Percentiles rank a stretch among this genome's conserved stretches.
These are phyloP conservation scores for Dermatophagoides farinae DNA, from an alignment of 1,140 invertebrate genomes.

Conservation along the genomic window DNA sequence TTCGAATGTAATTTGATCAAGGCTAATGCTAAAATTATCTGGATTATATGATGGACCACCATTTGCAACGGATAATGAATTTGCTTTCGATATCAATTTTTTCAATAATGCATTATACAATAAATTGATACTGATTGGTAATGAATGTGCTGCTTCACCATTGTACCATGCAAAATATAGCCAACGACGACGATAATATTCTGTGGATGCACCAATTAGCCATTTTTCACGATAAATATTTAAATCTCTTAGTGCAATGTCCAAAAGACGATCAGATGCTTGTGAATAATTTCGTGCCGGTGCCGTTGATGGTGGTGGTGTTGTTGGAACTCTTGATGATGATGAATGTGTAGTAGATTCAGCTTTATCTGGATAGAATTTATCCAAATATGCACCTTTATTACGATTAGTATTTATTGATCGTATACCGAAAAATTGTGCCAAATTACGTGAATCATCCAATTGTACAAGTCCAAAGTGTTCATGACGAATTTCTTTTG, in stretches of 20 bases:
- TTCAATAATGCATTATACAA: slow-evolving; percentile 12
- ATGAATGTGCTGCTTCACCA: slow-evolving; percentile 11
- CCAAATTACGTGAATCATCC: neutral
- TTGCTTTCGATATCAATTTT: slow-evolving; percentile 1
- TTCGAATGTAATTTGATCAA: slow-evolving; percentile 3
- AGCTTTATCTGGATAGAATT: too few species aligned
- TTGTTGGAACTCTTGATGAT: neutral
- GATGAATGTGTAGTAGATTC: neutral
- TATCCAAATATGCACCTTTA: neutral
- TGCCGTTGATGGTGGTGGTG: neutral
- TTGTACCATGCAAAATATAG: slow-evolving; percentile 14
- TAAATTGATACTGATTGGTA: slow-evolving; percentile 9
- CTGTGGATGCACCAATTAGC: slow-evolving; percentile 10
- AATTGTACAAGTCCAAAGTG: neutral
- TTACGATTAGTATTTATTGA: neutral
- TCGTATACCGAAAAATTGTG: neutral
- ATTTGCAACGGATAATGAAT: neutral
- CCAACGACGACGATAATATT: slow-evolving; percentile 8
- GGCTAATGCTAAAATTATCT: slow-evolving; percentile 8
- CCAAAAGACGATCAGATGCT: slow-evolving; percentile 2
- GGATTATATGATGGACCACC: neutral
- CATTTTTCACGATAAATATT: slow-evolving; percentile 7
- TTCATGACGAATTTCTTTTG: neutral
- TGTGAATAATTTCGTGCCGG: neutral
- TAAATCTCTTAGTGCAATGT: neutral